Conservation (phyloP, 2,113 vertebrate genomes). For the Sylvietta virens region DNA sequence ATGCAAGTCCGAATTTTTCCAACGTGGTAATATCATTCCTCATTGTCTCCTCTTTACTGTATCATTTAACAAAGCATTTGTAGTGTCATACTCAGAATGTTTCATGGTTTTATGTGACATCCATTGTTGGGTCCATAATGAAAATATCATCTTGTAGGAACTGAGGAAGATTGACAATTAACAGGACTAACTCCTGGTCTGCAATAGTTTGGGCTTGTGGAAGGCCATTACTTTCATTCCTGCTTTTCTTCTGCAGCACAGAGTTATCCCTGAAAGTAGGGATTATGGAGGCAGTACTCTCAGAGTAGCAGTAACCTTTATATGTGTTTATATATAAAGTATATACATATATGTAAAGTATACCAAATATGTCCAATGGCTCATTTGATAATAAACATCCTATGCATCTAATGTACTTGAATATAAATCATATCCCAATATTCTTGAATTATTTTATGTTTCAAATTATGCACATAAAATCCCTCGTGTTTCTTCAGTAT, state of each 20-base stretch:
- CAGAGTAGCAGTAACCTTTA: background rate
- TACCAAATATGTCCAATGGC: background rate
- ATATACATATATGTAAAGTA: background rate
- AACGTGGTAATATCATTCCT: background rate
- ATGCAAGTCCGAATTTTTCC: background rate
- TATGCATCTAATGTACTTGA: background rate
- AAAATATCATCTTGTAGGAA: background rate
- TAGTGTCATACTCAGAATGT: background rate
- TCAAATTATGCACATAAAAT: background rate
- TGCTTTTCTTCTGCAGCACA: background rate
- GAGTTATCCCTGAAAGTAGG: background rate
- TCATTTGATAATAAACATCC: background rate
- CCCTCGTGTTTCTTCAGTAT: background rate
- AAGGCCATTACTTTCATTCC: background rate
- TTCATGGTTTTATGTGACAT: background rate
- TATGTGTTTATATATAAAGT: background rate
- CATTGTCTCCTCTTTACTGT: background rate
- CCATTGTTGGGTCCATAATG: background rate
- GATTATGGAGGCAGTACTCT: background rate
- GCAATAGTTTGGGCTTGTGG: background rate
- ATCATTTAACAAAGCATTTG: background rate
- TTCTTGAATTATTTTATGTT: background rate
- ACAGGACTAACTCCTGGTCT: background rate
- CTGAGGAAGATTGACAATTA: background rate
- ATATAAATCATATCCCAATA: background rate